Evolutionary conservation across 2,888 invertebrate genomes (phyloP).

Genomic region (Plebejus anna): DNA sequence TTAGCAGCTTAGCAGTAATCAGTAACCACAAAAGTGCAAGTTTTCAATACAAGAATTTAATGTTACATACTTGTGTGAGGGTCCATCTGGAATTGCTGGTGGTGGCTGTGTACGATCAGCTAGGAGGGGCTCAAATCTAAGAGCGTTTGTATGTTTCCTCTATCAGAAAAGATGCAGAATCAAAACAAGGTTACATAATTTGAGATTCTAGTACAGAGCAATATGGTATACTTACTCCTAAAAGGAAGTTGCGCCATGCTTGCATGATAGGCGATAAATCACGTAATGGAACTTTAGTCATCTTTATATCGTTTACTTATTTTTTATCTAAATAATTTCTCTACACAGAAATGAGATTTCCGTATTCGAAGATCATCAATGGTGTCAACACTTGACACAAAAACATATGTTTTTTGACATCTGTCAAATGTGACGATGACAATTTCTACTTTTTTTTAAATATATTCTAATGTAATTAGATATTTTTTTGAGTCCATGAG

Average conservation of each 20-base stretch:
- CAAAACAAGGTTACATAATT: slow-evolving; percentile 43
- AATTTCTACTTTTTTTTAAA: not conserved
- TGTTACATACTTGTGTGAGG: slow-evolving; percentile 81
- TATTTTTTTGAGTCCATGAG: too few relatives aligned
- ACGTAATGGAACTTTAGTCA: slow-evolving; percentile 76
- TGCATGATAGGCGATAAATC: slow-evolving; percentile 84
- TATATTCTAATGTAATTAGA: too few relatives aligned
- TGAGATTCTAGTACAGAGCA: slow-evolving; percentile 30
- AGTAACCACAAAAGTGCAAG: not conserved
- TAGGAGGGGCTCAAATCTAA: slow-evolving; percentile 84
- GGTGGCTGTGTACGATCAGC: slow-evolving; percentile 89
- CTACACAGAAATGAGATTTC: slow-evolving; percentile 15
- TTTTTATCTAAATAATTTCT: not conserved
- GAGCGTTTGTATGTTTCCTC: slow-evolving; percentile 80
- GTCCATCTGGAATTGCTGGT: slow-evolving; percentile 90
- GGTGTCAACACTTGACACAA: slow-evolving; percentile 11
- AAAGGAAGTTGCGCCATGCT: slow-evolving; percentile 81
- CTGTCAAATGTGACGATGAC: not conserved
- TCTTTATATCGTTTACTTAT: slow-evolving; percentile 42
- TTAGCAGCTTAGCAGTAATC: not conserved
- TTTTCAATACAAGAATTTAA: not conserved
- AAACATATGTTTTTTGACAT: slow-evolving; percentile 37
- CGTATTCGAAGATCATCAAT: not conserved
- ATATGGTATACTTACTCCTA: slow-evolving; percentile 79
- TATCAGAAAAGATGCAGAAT: slow-evolving; percentile 47